Conservation (phyloP, 2,888 invertebrate species). For the Notodonta ziczac region DNA sequence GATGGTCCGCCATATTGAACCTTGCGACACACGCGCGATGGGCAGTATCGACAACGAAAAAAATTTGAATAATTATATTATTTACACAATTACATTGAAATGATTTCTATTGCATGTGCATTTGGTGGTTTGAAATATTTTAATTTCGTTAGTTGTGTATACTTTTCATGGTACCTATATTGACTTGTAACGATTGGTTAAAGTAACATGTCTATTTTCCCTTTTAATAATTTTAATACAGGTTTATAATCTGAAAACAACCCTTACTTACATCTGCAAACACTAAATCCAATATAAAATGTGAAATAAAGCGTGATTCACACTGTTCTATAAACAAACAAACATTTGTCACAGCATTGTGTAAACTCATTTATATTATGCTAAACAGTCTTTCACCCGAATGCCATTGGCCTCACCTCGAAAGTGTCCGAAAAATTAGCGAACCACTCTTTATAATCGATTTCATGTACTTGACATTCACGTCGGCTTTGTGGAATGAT, state of each 20-base stretch:
- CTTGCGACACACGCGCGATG: background rate
- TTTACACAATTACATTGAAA: slow-evolving; percentile 44
- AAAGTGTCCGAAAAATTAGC: slow-evolving; percentile 73
- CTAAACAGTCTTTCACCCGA: slow-evolving; percentile 57
- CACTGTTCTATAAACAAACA: background rate
- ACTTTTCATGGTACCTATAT: background rate
- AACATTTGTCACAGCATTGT: slow-evolving; percentile 4
- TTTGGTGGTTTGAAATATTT: slow-evolving; percentile 33
- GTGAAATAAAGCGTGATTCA: background rate
- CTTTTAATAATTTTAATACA: too few species aligned
- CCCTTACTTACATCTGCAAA: too few species aligned
- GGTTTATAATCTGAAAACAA: too few species aligned
- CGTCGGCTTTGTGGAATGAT: slow-evolving; percentile 36
- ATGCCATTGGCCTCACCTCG: slow-evolving; percentile 58
- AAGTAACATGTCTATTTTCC: too few species aligned
- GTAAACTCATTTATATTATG: slow-evolving; percentile 36
- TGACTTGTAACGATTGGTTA: too few species aligned
- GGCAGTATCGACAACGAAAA: slow-evolving; percentile 2
- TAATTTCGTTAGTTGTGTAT: slow-evolving; percentile 26
- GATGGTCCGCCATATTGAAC: slow-evolving; percentile 5
- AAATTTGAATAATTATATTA: slow-evolving; percentile 15
- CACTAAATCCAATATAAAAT: too few species aligned
- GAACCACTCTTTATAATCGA: slow-evolving; percentile 62
- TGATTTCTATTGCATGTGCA: slow-evolving; percentile 42
- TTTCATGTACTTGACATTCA: slow-evolving; percentile 82